Percentiles rank a stretch among this genome's conserved stretches.
phyloP scores from a whole-genome alignment of 2,797 vertebrate species.

The Spinus olivaceus region DNA sequence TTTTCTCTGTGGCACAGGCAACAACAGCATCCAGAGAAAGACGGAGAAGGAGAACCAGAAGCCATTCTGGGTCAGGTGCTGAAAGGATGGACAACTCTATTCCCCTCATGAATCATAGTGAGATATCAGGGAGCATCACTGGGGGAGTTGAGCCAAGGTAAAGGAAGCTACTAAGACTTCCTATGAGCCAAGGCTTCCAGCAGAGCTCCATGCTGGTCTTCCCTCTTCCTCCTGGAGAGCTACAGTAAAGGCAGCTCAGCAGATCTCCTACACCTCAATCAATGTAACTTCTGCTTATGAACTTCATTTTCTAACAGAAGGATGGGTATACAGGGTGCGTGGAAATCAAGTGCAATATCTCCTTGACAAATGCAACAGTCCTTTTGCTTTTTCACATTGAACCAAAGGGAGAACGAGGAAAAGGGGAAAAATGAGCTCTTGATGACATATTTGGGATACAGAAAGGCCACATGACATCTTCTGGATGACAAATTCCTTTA shows the following conservation, averaged over 20 bases:
- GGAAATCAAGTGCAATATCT: conserved; percentile 1
- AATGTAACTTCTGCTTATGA: neutral
- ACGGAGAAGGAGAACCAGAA: neutral
- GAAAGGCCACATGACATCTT: conserved; percentile 61
- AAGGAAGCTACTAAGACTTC: conserved; percentile 47
- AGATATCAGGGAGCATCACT: neutral
- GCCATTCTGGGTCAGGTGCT: neutral
- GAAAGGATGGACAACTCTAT: neutral
- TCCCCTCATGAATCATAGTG: neutral
- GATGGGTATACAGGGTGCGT: neutral
- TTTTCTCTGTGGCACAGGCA: neutral
- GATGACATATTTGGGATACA: conserved; percentile 46
- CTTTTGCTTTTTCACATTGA: conserved; percentile 31
- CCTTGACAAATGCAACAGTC: neutral
- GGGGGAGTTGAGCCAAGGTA: conserved; percentile 5
- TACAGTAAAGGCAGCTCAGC: neutral
- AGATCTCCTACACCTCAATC: conserved; percentile 26
- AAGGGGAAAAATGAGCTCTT: conserved; percentile 29
- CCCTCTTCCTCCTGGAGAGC: conserved; percentile 12
- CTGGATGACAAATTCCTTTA: conserved; percentile 46
- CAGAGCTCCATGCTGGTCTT: neutral
- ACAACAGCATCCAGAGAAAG: conserved; percentile 19
- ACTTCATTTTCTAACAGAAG: conserved; percentile 17
- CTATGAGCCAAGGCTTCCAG: conserved; percentile 16
- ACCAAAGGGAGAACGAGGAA: neutral